A percentile compares a stretch with the other conserved stretches of the same genome.
Conservation (phyloP, 2,888 invertebrate species). For the Phyto melanocephala region DNA sequence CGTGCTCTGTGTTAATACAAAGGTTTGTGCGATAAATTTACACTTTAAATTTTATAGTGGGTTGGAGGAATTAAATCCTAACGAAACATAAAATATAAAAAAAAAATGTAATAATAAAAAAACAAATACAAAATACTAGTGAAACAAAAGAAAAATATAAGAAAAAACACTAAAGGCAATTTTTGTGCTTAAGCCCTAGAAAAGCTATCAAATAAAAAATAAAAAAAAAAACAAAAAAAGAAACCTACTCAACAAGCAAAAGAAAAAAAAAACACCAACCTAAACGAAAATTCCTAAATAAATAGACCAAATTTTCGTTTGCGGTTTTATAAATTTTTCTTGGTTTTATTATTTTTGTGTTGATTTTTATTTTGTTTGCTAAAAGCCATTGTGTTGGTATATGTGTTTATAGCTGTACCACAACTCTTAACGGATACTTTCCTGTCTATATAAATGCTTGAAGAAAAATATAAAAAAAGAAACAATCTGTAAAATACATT, state of each 20-base stretch:
- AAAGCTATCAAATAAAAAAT: conserved; percentile 2
- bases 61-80: conserved; percentile 11
- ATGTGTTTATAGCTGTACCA: background rate
- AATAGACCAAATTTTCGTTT: conserved; percentile 46
- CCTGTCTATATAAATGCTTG: background rate
- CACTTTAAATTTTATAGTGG: conserved; percentile 23
- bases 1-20: background rate
- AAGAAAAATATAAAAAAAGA: background rate
- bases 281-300: conserved; percentile 33
- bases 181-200: conserved; percentile 4
- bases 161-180: conserved; percentile 39
- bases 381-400: conserved; percentile 1
- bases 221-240: conserved; percentile 8
- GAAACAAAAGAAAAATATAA: conserved; percentile 9
- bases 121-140: conserved; percentile 11
- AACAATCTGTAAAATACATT: background rate
- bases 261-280: background rate
- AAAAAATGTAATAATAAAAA: conserved; percentile 13
- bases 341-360: background rate
- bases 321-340: conserved; percentile 26
- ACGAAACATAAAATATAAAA: background rate
- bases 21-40: conserved; percentile 42
- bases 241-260: background rate
- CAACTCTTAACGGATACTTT: conserved; percentile 38
- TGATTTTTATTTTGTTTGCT: background rate